Conservation (phyloP, 2,113 vertebrate species). For the Aix galericulata region DNA sequence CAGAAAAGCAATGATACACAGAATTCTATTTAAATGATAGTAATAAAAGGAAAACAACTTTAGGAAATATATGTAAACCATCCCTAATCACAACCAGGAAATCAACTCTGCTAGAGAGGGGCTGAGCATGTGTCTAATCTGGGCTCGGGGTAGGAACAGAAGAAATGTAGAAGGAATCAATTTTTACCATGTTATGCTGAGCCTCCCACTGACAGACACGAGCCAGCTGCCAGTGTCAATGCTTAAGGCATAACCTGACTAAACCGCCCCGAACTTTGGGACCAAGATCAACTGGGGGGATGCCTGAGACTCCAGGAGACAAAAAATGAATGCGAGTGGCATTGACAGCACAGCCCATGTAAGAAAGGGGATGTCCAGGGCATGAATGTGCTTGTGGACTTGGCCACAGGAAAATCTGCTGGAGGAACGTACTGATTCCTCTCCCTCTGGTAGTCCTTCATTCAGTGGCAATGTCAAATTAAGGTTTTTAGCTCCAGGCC, state of each 20-base stretch:
- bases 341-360: accelerated
- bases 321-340: accelerated
- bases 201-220: slow-evolving; percentile 43
- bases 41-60: slow-evolving; percentile 54
- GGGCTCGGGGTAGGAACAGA: slow-evolving; percentile 36
- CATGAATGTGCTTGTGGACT: accelerated
- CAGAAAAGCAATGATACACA: not conserved
- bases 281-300: not conserved
- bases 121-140: slow-evolving; percentile 27
- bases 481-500: not conserved
- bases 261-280: accelerated
- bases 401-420: not conserved
- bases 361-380: not conserved
- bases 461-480: accelerated
- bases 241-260: not conserved
- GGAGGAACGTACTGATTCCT: not conserved
- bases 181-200: slow-evolving; percentile 29
- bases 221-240: not conserved
- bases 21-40: slow-evolving; percentile 12
- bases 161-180: slow-evolving; percentile 44
- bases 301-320: not conserved
- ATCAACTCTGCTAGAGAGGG: not conserved
- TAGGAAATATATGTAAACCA: slow-evolving; percentile 58
- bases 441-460: not conserved
- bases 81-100: slow-evolving; percentile 52